Evolutionary conservation across 2,113 vertebrate genomes (phyloP).

Genomic region (Grus americana): DNA sequence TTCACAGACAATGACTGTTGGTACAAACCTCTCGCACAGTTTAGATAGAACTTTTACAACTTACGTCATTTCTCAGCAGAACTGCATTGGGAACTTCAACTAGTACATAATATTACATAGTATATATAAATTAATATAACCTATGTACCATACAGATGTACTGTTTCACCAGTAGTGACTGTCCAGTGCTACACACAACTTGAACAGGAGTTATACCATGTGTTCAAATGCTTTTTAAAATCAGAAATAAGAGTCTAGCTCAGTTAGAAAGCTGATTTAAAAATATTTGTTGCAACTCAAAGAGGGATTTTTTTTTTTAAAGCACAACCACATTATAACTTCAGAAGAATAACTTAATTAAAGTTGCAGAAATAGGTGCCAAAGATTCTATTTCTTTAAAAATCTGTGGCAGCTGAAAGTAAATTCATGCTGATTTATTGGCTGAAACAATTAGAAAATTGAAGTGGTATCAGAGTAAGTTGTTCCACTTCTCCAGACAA

Average conservation of each 20-base stretch:
- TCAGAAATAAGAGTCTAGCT: neutral
- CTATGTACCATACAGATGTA: neutral
- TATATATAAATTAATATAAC: neutral
- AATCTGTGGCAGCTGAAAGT: neutral
- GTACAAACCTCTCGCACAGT: neutral
- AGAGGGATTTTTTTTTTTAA: neutral
- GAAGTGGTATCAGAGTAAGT: neutral
- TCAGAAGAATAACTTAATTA: neutral
- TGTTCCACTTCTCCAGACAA: slow-evolving; percentile 1
- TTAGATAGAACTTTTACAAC: neutral
- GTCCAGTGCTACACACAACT: neutral
- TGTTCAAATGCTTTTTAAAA: neutral
- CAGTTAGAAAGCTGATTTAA: neutral
- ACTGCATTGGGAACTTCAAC: neutral
- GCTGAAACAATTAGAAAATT: slow-evolving; percentile 12
- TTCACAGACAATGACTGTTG: neutral
- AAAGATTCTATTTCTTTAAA: neutral
- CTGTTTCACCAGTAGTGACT: neutral
- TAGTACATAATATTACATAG: neutral
- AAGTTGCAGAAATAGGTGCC: neutral
- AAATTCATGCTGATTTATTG: neutral
- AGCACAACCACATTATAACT: neutral
- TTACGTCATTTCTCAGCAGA: neutral
- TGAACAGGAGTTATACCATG: neutral
- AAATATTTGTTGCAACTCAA: neutral